Conservation (phyloP, 2,888 invertebrate species). For the Nomada goodeniana region DNA sequence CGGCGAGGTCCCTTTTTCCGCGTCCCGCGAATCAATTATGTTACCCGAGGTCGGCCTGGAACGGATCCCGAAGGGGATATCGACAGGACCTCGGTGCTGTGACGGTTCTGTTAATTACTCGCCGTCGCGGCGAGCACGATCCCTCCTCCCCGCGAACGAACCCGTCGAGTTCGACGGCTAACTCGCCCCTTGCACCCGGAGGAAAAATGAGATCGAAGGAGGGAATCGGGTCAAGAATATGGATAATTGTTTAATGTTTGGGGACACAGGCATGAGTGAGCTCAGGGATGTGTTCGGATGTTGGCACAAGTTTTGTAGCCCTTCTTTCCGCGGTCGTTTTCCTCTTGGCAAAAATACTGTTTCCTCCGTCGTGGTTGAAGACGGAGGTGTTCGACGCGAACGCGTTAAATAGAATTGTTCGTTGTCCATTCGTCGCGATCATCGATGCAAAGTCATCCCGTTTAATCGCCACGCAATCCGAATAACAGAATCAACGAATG, state of each 20-base stretch:
- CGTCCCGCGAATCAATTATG: constrained; percentile 41
- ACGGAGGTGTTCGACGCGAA: too few species aligned
- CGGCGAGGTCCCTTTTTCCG: constrained; percentile 24
- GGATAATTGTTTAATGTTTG: constrained; percentile 24
- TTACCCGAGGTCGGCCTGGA: neutral
- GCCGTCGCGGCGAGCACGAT: constrained; percentile 3
- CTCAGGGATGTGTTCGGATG: neutral
- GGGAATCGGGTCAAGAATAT: constrained; percentile 22
- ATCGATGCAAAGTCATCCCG: neutral
- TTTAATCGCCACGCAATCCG: neutral
- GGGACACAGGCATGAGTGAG: neutral
- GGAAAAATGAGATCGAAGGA: constrained; percentile 18
- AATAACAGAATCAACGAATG: too few species aligned
- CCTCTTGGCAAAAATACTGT: neutral
- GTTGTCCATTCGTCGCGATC: neutral
- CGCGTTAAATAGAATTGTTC: neutral
- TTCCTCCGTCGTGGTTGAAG: neutral
- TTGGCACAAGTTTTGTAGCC: neutral
- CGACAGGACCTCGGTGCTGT: constrained; percentile 1
- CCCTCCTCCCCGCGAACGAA: neutral
- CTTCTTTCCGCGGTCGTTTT: neutral
- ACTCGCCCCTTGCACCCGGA: neutral
- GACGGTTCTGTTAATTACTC: constrained; percentile 22
- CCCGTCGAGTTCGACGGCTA: neutral
- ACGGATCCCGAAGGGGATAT: constrained; percentile 15